Base-by-base conservation (phyloP, 2,888 invertebrate genomes). In the Macrostomum cliftonense region DNA sequence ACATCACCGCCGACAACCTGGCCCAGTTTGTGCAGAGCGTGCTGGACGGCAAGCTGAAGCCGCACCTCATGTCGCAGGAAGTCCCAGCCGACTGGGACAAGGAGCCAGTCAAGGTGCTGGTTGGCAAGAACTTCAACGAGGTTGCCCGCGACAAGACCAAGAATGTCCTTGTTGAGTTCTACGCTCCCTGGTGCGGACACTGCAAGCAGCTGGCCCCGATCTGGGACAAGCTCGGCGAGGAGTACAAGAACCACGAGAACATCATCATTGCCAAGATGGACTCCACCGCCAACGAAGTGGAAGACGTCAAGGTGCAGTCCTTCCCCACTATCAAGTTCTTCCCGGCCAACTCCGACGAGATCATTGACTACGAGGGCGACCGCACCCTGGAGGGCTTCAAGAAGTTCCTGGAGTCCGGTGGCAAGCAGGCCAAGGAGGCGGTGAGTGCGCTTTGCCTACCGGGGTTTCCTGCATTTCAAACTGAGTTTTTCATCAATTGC, bases 191-290 rank as follows among this genome's bases (percentile, higher is more conserved):
- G 95, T 77, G 77, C 74, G 91, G 89, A 53, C 95, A 97, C 72
- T 97, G 95, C 79, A 93, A 95, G 70, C 87, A 93, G 71, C 76
- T 97, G 63, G 84, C 77, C 49, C 97, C 97, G 21, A 91, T 93
- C 72, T 97, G 88, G 75, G 93, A 95, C 53, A 69, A 93, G 77
- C 76, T 93, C 61, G 91, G 80, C 55, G 91, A 93, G 69, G 84
- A 91, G 72, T 95, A 80, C 75, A 80, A 82, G 72, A 81, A 82
- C 63, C 73, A 65, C 55, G 64, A 79, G 59, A 79, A 79, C 56
- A 76, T 95, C 54, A 77, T 97, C 46, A 82, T 99, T 67, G 93
- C 95, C 62, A 97, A 99, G 76, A 93, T 99, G 77, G 97, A 99
- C 74, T 82, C 95, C 54, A 97, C 97, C 50, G 83, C 79, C 66